Evolutionary conservation across 2,888 invertebrate genomes (phyloP).

Genomic region (Parascotia fuliginaria): DNA sequence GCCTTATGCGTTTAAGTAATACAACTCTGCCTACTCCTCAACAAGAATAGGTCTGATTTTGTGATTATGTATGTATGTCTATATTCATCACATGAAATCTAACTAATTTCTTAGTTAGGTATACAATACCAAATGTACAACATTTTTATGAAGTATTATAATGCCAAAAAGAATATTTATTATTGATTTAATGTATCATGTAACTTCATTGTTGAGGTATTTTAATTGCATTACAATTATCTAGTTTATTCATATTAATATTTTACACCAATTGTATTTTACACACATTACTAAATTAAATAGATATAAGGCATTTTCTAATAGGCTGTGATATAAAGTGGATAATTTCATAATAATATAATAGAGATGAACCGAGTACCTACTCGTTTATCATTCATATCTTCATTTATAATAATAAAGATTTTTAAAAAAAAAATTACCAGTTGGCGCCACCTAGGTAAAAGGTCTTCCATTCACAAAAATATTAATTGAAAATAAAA

Average conservation of each 20-base stretch:
- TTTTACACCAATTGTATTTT: not conserved
- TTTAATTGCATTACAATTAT: not conserved
- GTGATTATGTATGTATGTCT: too few species aligned
- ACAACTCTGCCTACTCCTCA: too few species aligned
- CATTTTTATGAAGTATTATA: constrained; percentile 55
- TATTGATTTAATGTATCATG: constrained; percentile 5
- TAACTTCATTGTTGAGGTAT: not conserved
- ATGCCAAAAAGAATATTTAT: constrained; percentile 57
- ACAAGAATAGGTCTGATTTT: too few species aligned
- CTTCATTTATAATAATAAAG: too few species aligned
- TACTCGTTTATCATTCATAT: too few species aligned
- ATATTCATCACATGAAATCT: too few species aligned
- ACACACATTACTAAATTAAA: not conserved
- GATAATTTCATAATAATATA: not conserved
- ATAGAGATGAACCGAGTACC: too few species aligned
- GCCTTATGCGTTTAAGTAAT: too few species aligned
- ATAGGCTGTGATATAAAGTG: constrained; percentile 14
- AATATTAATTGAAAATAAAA: too few species aligned
- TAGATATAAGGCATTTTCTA: not conserved
- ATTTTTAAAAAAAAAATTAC: too few species aligned
- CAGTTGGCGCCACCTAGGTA: too few species aligned
- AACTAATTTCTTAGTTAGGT: not conserved
- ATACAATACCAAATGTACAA: constrained; percentile 32
- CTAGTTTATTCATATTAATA: not conserved
- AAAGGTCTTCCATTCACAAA: too few species aligned